Base-by-base conservation (phyloP, 2,888 invertebrate genomes). In the Tetragonisca angustula region DNA sequence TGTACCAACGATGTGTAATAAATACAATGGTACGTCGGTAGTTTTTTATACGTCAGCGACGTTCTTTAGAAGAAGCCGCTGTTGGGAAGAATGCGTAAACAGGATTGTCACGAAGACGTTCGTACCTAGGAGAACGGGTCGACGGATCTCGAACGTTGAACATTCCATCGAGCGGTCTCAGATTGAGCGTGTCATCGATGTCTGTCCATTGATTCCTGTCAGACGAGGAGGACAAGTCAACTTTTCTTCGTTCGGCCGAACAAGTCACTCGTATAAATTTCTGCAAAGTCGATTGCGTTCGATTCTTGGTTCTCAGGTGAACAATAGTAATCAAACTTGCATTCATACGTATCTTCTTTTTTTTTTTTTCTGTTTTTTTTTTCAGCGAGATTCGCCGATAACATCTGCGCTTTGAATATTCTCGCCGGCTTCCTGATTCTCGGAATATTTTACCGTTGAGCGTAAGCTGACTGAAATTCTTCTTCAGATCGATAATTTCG, bases 191-290 rank as follows among this genome's bases (percentile, higher is more conserved):
- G 82, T 82, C 82, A 82, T 82, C 81, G 76, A 62, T 54, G 83
- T 81, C 82, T 81, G 68, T 83, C 83, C 83, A 81, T 83, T 83
- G 83, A 76, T 83, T 83, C 83, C 71, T 81, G 83, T 83, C 83
- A 71, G 71, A 36, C 76, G 67, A 81, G 82, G 61, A 81, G 72
- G 83, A 81, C 83, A 81, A 83, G 82, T 76, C 83, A 62, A 83
- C 82, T 83, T 72, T 83, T 76, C 83, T 81, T 83, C 83, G 5
- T n/a, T 27, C 54, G 27, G 68, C 43, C 72, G 72, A 81, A 76
- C 83, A 69, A 83, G 82, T 83, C 83, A 68, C 71, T 81, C 82
- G 54, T 81, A 82, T 81, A 82, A 82, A 82, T 83, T 83, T 82
- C 43, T 75, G 59, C 69, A 50, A 61, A 74, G 80, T 32, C 32